Evolutionary conservation across 2,113 vertebrate species (phyloP), one percentile per base, ranked within the genome.

Genomic region (Ciconia stormi): DNA sequence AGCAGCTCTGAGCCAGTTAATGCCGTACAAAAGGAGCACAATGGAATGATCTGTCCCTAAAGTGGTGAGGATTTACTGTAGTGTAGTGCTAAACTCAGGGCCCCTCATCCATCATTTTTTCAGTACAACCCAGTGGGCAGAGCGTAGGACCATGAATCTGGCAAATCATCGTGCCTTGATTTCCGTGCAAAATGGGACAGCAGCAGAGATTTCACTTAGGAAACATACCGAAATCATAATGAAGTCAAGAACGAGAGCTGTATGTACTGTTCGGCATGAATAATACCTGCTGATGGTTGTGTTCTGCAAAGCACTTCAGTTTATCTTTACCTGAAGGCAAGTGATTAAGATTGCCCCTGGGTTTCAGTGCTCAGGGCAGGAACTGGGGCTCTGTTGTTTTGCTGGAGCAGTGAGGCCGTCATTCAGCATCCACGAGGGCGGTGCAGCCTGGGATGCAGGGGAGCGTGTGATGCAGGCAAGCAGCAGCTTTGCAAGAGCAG

Each of bases 11-110:
- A 91, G 70, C 13, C 73, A 90, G 42, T 71, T 63, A 63, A 66
- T 44, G 27, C 70, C 40, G 19, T 53, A 49, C 58, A 29, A 55
- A 87, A 56, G 40, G 25, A 66, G 46, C 52, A 55, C 52, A 72
- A 32, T 34, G 20, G 87, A 30, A 8, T 66, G 50, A 38, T 85
- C 82, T 81, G 2, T n/a, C 89, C 83, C 73, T 73, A 25, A 95
- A 87, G 78, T 27, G 42, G 29, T 58, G 58, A 89, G 53, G 61
- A 81, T 95, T 95, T 94, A 81, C 72, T 52, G 87, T 40, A 84
- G 38, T 7, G 0, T 49, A 81, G 71, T 47, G 62, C 84, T 86
- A 44, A 78, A 89, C 71, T 82, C 61, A 5, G 23, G n/a, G 66
- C 65, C 65, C 66, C 65, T 94, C 73, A 92, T 91, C 78, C 36